A percentile compares a stretch with the other conserved stretches of the same genome.
phyloP scores from a whole-genome alignment of 92 coral and sea anemone species.

The Actinernus sp. region DNA sequence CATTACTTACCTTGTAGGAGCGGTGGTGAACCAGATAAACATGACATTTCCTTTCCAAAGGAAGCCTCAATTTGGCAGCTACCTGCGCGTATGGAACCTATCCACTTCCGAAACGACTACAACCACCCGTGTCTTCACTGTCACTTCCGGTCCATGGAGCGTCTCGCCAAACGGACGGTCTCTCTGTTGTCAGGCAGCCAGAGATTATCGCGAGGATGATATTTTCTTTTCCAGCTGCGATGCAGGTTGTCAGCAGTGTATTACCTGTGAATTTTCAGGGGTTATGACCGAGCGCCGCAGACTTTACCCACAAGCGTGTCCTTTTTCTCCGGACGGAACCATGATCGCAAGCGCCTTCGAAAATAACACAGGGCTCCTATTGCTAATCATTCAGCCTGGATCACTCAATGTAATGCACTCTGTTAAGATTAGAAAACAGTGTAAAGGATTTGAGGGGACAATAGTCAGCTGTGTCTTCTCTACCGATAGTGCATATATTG shows the following conservation, averaged over 20 bases:
- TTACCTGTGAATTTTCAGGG: slow-evolving; percentile 48
- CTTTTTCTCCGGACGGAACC: slow-evolving; percentile 59
- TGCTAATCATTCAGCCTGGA: slow-evolving; percentile 34
- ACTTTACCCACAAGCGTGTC: slow-evolving; percentile 58
- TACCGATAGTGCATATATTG: slow-evolving; percentile 35
- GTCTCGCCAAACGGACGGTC: slow-evolving; percentile 52
- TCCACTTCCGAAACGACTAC: slow-evolving; percentile 44
- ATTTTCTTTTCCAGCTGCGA: slow-evolving; percentile 36
- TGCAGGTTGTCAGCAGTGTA: slow-evolving; percentile 17
- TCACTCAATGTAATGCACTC: slow-evolving; percentile 34
- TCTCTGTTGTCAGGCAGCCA: slow-evolving; percentile 58
- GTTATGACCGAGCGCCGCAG: slow-evolving; percentile 48
- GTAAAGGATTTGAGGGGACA: slow-evolving; percentile 52
- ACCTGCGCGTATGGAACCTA: slow-evolving; percentile 65
- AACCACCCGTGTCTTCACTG: slow-evolving; percentile 38
- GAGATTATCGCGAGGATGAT: slow-evolving; percentile 47
- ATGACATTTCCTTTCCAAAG: slow-evolving; percentile 12
- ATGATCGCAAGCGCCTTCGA: slow-evolving; percentile 53
- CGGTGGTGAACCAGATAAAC: slow-evolving; percentile 36
- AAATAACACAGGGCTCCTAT: slow-evolving; percentile 22
- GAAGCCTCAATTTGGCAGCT: slow-evolving; percentile 36
- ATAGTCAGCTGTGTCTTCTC: slow-evolving; percentile 59
- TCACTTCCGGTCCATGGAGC: slow-evolving; percentile 78
- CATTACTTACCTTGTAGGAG: slow-evolving; percentile 12
- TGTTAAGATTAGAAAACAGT: slow-evolving; percentile 25